Base-by-base conservation (phyloP, 2,113 vertebrate genomes). In the Irena cyanogastra region DNA sequence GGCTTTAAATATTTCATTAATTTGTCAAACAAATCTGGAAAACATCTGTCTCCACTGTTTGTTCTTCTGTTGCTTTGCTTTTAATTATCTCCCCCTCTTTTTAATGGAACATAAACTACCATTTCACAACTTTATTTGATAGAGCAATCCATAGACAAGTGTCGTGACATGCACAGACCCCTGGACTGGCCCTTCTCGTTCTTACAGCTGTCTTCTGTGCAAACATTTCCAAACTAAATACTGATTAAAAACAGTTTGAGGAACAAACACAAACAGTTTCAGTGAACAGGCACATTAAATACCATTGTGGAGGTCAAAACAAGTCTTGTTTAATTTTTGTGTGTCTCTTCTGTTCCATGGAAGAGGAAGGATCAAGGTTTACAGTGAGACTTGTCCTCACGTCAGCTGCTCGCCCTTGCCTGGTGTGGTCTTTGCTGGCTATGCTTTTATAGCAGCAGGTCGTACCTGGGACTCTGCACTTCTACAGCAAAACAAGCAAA, bases 1-100 rank as follows among this genome's bases (percentile, higher is more conserved):
- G 31, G 15, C 42, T 72, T 96, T 66, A 79, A 82, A 82, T 93
- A 85, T 69, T 87, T 93, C 53, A 56, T 76, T 93, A 60, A 87
- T 91, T 95, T 92, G 42, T 93, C 56, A 80, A 72, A 61, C 23
- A 91, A 90, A 70, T 95, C 85, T 95, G 94, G 89, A 69, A 95
- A 93, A 90, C 93, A 96, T 92, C 88, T 96, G 93, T 80, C 41
- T 90, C 79, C 30, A 13, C 72, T 92, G 82, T 93, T 96, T 90
- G 80, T 82, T 95, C 82, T 86, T 91, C 37, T 74, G 27, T 56
- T 93, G 70, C 69, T 92, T 97, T 95, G 92, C 85, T 95, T 94
- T 96, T 95, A 92, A 95, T 96, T 95, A 90, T 86, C 57, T 31
- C 68, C 26, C 86, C 64, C 64, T 93, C 87, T 84, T 92, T 82